Percentiles rank a stretch among this genome's conserved stretches.
phyloP scores from a whole-genome alignment of 30 jellyfish, hydroid and myxozoan species.

The Pseudorhiza aurosa region DNA sequence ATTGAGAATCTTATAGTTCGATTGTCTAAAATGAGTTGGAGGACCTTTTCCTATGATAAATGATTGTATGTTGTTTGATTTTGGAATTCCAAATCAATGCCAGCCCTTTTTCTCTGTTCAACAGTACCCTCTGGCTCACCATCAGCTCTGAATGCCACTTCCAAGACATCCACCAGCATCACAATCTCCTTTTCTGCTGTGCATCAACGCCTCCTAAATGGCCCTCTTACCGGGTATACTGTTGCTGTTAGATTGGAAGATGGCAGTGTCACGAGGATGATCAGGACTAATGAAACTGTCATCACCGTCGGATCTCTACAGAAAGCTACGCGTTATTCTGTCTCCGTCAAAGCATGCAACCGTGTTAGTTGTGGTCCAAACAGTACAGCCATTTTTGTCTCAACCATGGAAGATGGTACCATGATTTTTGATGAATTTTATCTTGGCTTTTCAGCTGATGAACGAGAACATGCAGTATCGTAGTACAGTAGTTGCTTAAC shows the following conservation, averaged over 20 bases:
- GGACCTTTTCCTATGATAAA: no score
- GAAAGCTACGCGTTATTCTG: constrained; percentile 13
- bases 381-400: background rate
- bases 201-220: background rate
- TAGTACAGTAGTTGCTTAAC: no score
- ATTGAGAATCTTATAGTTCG: no score
- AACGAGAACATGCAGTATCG: no score
- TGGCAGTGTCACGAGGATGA: background rate
- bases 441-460: no score
- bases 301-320: constrained; percentile 18
- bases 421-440: no score
- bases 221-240: constrained; percentile 21
- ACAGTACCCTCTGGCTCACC: constrained; percentile 64
- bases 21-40: no score
- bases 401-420: constrained; percentile 58
- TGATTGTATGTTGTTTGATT: no score
- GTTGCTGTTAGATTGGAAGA: background rate
- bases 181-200: background rate
- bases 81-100: no score
- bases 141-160: constrained; percentile 8
- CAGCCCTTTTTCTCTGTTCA: no score
- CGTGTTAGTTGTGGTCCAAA: constrained; percentile 64
- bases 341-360: constrained; percentile 31
- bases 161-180: constrained; percentile 43
- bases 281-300: constrained; percentile 17